Evolutionary conservation across 1,140 invertebrate species (phyloP), one percentile per base, ranked within the genome.

Genomic region (Zaprionus kolodkinae): DNA sequence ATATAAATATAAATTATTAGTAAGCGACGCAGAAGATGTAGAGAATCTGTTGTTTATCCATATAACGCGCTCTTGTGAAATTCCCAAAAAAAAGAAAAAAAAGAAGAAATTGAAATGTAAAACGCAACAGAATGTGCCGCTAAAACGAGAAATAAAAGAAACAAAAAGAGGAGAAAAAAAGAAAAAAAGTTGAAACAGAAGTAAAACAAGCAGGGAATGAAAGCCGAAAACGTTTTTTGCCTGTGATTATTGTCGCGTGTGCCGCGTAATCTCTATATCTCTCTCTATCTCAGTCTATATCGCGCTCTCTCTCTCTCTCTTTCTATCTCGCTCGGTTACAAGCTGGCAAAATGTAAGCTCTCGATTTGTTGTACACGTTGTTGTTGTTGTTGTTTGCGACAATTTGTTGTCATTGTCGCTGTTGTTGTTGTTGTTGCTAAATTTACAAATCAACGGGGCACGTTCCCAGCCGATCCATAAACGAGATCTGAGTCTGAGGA

Each of bases 371-470:
- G 77, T 56, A 69, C 17, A 15, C n/a, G n/a, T 45, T 45, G 45
- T 12, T 71, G 77, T 56, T 73, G 17, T 45, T 45, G n/a, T 15
- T 45, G 45, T 12, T 5, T 62, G 55, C 69, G 66, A 80, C 79
- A 81, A 83, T 81, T 83, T 87, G 79, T 62, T 81, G 70, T 68
- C 75, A 76, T 70, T 78, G 79, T 67, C 48, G 60, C 33, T 43
- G 38, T 55, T 48, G 48, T 12, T 60, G 56, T 38, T 66, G 56
- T 61, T 73, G 36, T 13, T 64, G 68, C 38, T 72, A 57, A 61
- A 76, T 76, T 72, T 66, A 71, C 68, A 76, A 76, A 76, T 72
- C 73, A 64, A 52, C 52, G 61, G 6, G 15, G 71, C 71, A 73
- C 66, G 67, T 70, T 50, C 52, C 21, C 67, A 60, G 72, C 60